Base-by-base conservation (phyloP, 37 sponge, comb jelly and placozoan species). In the Aplysina aerophoba region DNA sequence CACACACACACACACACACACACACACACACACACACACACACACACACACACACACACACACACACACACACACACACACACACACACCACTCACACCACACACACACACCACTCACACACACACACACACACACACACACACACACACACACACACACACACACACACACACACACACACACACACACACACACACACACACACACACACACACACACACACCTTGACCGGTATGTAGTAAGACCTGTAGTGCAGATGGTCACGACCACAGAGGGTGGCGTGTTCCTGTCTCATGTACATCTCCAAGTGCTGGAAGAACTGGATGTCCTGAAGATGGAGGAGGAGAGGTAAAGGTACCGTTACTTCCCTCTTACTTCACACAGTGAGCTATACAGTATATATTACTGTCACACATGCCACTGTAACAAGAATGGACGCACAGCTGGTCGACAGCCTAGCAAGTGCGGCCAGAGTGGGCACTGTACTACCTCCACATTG, bases 261-360 rank as follows among this genome's bases (percentile, higher is more conserved):
- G 62, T 99, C 99, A 19, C 99, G 58, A 0, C 99, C 99, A 20
- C 94, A 85, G 21, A 95, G 80, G 41, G 93, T 95, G 0, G 95
- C 87, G 36, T 84, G 75, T 73, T 99, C 99, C 8, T 93, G 80
- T 21, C 97, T 78, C 92, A 99, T 88, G 85, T 99, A 95, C 97
- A 99, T 97, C 87, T 99, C 97, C 44, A 99, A 88, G 73, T 99
- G 99, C 71, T 99, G 99, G 81, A 99, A 95, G 87, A 97, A 99
- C 85, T 99, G 97, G 73, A 95, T 95, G 73, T 99, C 99, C 94
- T 96, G 59, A 21, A 34, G 38, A 89, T 21, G 15, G 56, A 59
- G 38, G 21, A 64, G 37, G 50, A 44, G 50, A 8, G 50, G 50
- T 11, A 44, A 44, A 44, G 50, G 50, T n/a, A n/a, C n/a, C n/a